A percentile compares a stretch with the other conserved stretches of the same genome.
Evolutionary conservation across 2,113 vertebrate genomes (phyloP).

Genomic region (Thermophis baileyi): DNA sequence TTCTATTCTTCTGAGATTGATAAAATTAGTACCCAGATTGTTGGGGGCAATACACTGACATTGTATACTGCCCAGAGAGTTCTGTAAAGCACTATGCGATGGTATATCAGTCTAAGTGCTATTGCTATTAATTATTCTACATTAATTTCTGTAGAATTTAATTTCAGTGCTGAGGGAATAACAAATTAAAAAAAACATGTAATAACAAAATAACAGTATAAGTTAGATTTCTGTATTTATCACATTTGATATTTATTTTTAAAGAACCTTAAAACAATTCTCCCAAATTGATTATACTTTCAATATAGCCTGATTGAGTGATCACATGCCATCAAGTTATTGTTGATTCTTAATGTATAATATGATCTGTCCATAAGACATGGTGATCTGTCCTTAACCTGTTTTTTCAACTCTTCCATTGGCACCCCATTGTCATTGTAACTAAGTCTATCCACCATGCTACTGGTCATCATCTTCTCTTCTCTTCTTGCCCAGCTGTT

Average conservation of each 20-base stretch:
- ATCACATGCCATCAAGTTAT: background rate
- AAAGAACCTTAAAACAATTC: background rate
- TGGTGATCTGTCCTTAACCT: background rate
- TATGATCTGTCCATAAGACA: too few species aligned
- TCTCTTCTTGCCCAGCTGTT: background rate
- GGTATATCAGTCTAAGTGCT: too few species aligned
- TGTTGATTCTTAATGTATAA: background rate
- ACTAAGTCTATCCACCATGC: background rate
- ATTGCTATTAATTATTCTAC: background rate
- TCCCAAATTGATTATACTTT: background rate
- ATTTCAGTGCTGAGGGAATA: background rate
- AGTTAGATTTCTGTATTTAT: background rate
- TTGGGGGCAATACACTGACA: too few species aligned
- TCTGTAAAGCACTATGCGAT: too few species aligned
- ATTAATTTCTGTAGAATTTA: background rate
- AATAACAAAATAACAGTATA: background rate
- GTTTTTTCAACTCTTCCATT: background rate
- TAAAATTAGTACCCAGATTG: too few species aligned
- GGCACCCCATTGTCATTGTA: background rate
- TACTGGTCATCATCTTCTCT: background rate
- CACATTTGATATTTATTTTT: constrained; percentile 2
- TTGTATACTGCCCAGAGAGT: too few species aligned
- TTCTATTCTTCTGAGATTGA: too few species aligned
- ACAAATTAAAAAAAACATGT: constrained; percentile 1
- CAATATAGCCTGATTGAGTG: background rate